These are phyloP conservation scores for Crocodylus rhombifer DNA, from an alignment of 2,797 vertebrate genomes.

Conservation along the genomic window DNA sequence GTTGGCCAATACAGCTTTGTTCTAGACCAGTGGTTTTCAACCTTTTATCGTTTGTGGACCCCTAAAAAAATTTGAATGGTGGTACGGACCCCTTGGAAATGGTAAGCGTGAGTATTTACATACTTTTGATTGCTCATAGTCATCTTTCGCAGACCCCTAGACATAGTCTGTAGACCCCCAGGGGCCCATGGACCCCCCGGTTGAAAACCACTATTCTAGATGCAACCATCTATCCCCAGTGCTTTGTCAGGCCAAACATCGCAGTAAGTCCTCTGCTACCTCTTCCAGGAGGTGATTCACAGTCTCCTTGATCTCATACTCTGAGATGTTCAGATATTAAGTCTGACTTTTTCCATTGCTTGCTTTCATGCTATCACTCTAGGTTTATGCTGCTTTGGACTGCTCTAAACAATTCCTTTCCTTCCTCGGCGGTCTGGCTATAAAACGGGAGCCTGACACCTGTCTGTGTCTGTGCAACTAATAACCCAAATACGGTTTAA, in stretches of 20 bases:
- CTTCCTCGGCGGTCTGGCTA: not conserved
- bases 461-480: not conserved
- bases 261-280: not conserved
- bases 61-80: too few relatives aligned
- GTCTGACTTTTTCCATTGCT: not conserved
- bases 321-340: not conserved
- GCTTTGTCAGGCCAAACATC: not conserved
- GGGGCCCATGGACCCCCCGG: too few relatives aligned
- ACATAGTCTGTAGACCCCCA: too few relatives aligned
- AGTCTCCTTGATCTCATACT: not conserved
- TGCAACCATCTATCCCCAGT: too few relatives aligned
- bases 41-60: too few relatives aligned
- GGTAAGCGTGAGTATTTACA: too few relatives aligned
- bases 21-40: too few relatives aligned
- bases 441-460: not conserved
- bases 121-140: too few relatives aligned
- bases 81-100: too few relatives aligned
- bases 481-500: not conserved
- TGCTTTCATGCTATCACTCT: not conserved
- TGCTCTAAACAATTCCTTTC: not conserved
- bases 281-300: not conserved
- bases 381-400: not conserved
- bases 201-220: too few relatives aligned
- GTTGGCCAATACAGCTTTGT: not conserved
- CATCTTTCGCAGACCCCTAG: too few relatives aligned